These are phyloP conservation scores for Drosophila leonis DNA, from an alignment of 2,888 invertebrate species.

Conservation along the genomic window DNA sequence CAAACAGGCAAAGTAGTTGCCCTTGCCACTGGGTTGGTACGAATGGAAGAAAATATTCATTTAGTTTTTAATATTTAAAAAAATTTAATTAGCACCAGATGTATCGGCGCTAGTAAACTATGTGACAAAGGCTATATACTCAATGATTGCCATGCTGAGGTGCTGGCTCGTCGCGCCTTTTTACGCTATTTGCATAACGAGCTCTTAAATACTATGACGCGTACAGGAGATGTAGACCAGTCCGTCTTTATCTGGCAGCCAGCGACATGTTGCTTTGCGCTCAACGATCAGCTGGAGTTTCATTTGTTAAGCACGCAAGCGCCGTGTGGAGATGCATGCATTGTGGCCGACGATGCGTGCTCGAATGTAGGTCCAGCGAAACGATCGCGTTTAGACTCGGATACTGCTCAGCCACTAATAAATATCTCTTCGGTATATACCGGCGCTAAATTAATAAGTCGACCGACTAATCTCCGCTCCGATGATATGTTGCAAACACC, in stretches of 20 bases:
- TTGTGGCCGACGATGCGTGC: slow-evolving; percentile 86
- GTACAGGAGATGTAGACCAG: slow-evolving; percentile 31
- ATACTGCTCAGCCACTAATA: slow-evolving; percentile 1
- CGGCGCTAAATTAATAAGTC: slow-evolving; percentile 92
- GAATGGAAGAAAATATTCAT: neutral
- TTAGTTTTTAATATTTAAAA: neutral
- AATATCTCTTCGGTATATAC: slow-evolving; percentile 86
- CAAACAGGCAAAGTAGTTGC: slow-evolving; percentile 88
- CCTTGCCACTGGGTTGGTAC: slow-evolving; percentile 86
- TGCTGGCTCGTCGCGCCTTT: slow-evolving; percentile 93
- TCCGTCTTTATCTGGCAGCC: slow-evolving; percentile 83
- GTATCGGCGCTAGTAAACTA: slow-evolving; percentile 91
- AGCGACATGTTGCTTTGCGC: slow-evolving; percentile 83
- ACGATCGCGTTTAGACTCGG: slow-evolving; percentile 38
- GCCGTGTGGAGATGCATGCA: slow-evolving; percentile 97
- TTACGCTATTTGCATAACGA: slow-evolving; percentile 91
- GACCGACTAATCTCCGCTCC: slow-evolving; percentile 56
- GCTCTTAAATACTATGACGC: slow-evolving; percentile 82
- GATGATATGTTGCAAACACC: slow-evolving; percentile 88
- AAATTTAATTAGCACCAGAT: slow-evolving; percentile 91
- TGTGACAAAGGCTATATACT: slow-evolving; percentile 89
- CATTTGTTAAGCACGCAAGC: slow-evolving; percentile 94
- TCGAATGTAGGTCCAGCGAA: slow-evolving; percentile 33
- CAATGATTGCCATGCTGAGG: slow-evolving; percentile 97
- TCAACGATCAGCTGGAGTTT: slow-evolving; percentile 89